A percentile compares a stretch with the other conserved stretches of the same genome.
phyloP scores from a whole-genome alignment of 2,888 invertebrate species.

The Apocheima hispidaria region DNA sequence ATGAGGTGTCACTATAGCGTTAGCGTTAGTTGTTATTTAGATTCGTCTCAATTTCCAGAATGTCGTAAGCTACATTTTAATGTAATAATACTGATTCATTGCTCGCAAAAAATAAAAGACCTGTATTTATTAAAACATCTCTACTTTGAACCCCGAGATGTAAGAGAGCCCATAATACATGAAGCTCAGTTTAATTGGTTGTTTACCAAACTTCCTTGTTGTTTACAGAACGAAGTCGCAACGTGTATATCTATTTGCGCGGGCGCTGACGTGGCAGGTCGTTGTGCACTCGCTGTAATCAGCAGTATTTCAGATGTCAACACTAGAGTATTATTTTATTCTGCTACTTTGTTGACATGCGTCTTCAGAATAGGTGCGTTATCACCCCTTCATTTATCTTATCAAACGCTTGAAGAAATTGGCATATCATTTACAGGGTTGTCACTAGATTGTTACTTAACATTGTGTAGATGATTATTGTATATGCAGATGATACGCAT shows the following conservation, averaged over 20 bases:
- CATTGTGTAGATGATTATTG: background rate
- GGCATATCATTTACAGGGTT: conserved; percentile 1
- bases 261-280: conserved; percentile 74
- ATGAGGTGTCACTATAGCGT: too few species aligned
- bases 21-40: too few species aligned
- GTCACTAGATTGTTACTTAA: background rate
- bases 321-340: conserved; percentile 70
- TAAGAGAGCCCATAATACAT: too few species aligned
- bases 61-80: background rate
- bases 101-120: too few species aligned
- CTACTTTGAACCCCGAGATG: too few species aligned
- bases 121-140: too few species aligned
- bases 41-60: background rate
- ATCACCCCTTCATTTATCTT: background rate
- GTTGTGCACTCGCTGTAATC: conserved; percentile 69
- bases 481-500: too few species aligned
- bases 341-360: conserved; percentile 68
- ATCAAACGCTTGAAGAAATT: background rate
- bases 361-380: conserved; percentile 69
- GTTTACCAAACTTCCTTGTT: too few species aligned
- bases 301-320: conserved; percentile 66
- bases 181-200: too few species aligned
- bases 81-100: background rate
- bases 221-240: conserved; percentile 73
- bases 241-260: conserved; percentile 75